A percentile compares a stretch with the other conserved stretches of the same genome.
Conservation (phyloP, 2,888 invertebrate species). For the Drosophila eohydei region DNA sequence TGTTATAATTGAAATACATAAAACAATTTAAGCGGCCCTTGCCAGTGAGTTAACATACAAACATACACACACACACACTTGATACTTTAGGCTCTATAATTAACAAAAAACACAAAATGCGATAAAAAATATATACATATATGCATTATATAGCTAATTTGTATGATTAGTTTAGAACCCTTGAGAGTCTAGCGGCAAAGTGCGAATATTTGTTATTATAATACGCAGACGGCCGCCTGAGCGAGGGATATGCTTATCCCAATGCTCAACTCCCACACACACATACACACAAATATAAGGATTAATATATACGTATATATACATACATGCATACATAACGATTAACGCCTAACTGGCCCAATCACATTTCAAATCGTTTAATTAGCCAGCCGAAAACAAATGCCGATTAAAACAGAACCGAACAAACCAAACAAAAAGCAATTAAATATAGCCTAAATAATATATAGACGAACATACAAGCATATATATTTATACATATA, state of each 20-base stretch:
- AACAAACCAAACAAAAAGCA: constrained; percentile 37
- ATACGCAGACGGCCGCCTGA: constrained; percentile 33
- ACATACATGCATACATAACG: neutral
- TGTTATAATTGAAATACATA: constrained; percentile 41
- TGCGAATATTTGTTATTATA: constrained; percentile 51
- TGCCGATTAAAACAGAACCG: constrained; percentile 39
- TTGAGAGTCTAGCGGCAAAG: constrained; percentile 59
- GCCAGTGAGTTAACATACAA: constrained; percentile 63
- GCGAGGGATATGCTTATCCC: constrained; percentile 48
- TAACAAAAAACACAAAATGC: constrained; percentile 18
- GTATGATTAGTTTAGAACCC: constrained; percentile 60
- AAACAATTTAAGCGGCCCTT: constrained; percentile 62
- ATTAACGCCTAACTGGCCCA: constrained; percentile 13
- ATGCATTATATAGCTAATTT: constrained; percentile 68
- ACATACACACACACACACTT: constrained; percentile 50
- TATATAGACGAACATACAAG: constrained; percentile 13
- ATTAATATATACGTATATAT: constrained; percentile 16
- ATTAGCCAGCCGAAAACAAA: constrained; percentile 31
- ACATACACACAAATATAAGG: constrained; percentile 19
- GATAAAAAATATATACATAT: constrained; percentile 28
- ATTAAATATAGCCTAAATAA: constrained; percentile 41
- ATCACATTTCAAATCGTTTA: constrained; percentile 32
- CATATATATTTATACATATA: constrained; percentile 20
- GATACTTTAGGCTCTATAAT: constrained; percentile 60
- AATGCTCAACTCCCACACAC: constrained; percentile 42